Base-by-base conservation (phyloP, 2,888 invertebrate genomes). In the Cryptus viduatorius region DNA sequence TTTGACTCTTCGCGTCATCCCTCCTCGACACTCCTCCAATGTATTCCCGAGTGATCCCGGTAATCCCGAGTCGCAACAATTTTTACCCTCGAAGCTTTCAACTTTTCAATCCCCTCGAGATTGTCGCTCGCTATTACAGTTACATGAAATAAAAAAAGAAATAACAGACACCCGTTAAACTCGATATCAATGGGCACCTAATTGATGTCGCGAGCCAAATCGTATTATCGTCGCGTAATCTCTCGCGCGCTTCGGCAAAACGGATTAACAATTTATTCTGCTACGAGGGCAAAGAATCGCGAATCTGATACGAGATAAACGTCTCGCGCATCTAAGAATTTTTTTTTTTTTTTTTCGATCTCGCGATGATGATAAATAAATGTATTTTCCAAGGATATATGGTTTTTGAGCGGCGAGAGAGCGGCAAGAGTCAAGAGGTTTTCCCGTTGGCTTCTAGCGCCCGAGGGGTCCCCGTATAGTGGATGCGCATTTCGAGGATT, bases 401-500 rank as follows among this genome's bases (percentile, higher is more conserved):
- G 61, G 61, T 61, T 61, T 61, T 24, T 14, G 5, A 14, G 10
- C 24, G 4, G 29, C 29, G n/a, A 16, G 16, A 42, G 65, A 65
- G 42, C 37, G 65, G 19, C 42, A 37, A 44, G 42, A 76, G 76
- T 76, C 89, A 88, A 90, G 87, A 87, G 86, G 87, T 86, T 86
- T 75, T 86, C 84, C 82, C 84, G 44, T 42, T 14, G 69, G 61
- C 59, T 53, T 16, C 59, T 65, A 59, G 82, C 56, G 75, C 69
- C 65, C 65, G 44, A 84, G 79, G 85, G 78, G 86, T 86, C 88
- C 86, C 88, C 88, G 89, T 87, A 87, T 87, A 84, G 83, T 77
- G 86, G 84, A 85, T 87, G 85, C 87, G 86, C 87, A 89, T 90
- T 37, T 89, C 50, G 56, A 79, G 84, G 84, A 83, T 83, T 79